phyloP scores from a whole-genome alignment of 2,888 invertebrate genomes.

The Trachelus troglodyta region DNA sequence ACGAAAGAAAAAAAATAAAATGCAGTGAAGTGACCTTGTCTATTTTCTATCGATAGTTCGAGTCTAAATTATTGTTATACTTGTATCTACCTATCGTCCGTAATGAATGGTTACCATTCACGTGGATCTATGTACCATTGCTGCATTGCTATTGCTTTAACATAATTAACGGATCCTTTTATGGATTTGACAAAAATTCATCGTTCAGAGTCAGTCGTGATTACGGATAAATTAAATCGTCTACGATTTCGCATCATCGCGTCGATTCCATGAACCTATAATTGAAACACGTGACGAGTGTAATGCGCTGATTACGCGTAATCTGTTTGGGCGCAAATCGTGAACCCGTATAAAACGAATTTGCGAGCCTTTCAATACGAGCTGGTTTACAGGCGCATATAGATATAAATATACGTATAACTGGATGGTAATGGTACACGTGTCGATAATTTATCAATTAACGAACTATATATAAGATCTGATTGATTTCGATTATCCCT shows the following conservation, averaged over 20 bases:
- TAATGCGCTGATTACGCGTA: neutral
- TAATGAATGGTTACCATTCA: conserved; percentile 52
- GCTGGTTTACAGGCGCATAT: neutral
- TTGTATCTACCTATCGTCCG: conserved; percentile 57
- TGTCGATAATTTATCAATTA: neutral
- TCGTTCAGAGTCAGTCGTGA: neutral
- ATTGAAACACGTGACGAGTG: conserved; percentile 11
- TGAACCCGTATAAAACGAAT: neutral
- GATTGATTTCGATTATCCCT: neutral
- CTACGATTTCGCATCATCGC: conserved; percentile 1
- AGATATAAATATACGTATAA: neutral
- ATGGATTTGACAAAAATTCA: conserved; percentile 19
- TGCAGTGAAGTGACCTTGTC: conserved; percentile 59
- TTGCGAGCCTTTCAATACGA: neutral
- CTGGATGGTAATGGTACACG: neutral
- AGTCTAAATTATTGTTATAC: conserved; percentile 61
- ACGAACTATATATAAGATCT: neutral
- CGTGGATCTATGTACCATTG: conserved; percentile 46
- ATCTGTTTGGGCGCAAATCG: neutral
- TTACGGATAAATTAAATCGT: conserved; percentile 2
- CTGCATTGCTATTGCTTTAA: conserved; percentile 47
- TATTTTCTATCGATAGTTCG: conserved; percentile 61
- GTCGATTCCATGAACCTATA: neutral
- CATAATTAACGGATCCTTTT: conserved; percentile 31
- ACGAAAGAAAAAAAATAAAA: conserved; percentile 40